Base-by-base conservation (phyloP, 2,113 vertebrate genomes). In the Myiopsitta monachus region DNA sequence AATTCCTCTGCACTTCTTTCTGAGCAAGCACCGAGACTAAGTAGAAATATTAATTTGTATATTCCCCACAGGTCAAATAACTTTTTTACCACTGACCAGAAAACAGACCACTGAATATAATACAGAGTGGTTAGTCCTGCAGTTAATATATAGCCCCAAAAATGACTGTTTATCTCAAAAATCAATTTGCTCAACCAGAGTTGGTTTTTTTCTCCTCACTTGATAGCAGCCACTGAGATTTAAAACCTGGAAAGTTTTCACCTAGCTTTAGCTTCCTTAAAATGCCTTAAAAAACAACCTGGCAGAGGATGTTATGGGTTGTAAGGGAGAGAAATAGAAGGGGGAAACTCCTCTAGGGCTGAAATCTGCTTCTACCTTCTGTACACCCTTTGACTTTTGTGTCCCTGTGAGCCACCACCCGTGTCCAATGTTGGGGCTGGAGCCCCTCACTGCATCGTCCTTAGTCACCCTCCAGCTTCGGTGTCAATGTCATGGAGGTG, bases 371-470 rank as follows among this genome's bases (percentile, higher is more conserved):
- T 72, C 59, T 69, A 51, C 69, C 64, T 77, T 55, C 23, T 11
- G 11, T 24, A 21, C 5, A 1, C 10, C 64, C 76, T 61, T 0
- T 7, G 36, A 18, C 36, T 26, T 46, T 67, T 66, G 19, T 46
- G 52, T 52, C 44, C 24, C 55, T 3, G 6, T 0, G n/a, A 41
- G 64, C 41, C 61, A 41, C 33, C 3, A 2, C 7, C 46, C 19
- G 18, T 0, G 1, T 38, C 43, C 51, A 43, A 6, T 0, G 0
- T 31, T 4, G 28, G 15, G 67, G 24, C 76, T 2, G 7, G 52
- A 70, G 39, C 49, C 1, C 36, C 14, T 15, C 11, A 1, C 41
- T 0, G 8, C n/a, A 12, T 0, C 0, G 57, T 26, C 11, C 66
- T 30, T 1, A n/a, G 26, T 36, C 55, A 7, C 9, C 21, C 21